These are phyloP conservation scores for Piscicola geometra DNA, from an alignment of 2,888 invertebrate species.

Conservation along the genomic window DNA sequence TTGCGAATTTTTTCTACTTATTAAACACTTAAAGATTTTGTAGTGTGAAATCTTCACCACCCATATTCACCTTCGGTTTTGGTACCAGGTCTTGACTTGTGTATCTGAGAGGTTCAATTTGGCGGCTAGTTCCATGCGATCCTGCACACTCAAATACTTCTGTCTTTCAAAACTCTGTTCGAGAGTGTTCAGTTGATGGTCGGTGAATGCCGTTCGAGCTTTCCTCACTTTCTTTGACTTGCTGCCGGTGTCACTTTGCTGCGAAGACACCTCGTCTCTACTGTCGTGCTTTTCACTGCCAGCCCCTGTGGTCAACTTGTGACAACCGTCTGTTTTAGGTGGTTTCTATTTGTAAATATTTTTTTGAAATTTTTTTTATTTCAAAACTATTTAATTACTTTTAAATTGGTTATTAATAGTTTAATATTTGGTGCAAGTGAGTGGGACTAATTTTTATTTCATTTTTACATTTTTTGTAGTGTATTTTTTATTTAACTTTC, in stretches of 20 bases:
- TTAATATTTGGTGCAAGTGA: too few relatives aligned
- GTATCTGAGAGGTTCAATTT: constrained; percentile 91
- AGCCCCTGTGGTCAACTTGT: not conserved
- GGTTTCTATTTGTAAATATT: too few relatives aligned
- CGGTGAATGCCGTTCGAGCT: constrained; percentile 95
- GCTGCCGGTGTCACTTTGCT: constrained; percentile 6
- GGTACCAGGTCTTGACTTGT: constrained; percentile 99
- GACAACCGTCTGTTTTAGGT: constrained; percentile 11
- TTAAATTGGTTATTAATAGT: too few relatives aligned
- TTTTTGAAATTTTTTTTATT: too few relatives aligned
- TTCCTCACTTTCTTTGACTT: constrained; percentile 81
- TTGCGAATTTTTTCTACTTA: too few relatives aligned
- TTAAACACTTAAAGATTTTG: too few relatives aligned
- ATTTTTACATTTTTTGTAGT: too few relatives aligned
- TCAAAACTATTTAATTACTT: too few relatives aligned
- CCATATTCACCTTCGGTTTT: constrained; percentile 75
- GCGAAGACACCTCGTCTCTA: constrained; percentile 3
- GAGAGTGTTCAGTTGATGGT: constrained; percentile 83
- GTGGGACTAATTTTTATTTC: too few relatives aligned
- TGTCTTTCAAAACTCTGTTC: constrained; percentile 95
- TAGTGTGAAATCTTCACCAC: too few relatives aligned
- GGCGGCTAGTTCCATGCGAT: constrained; percentile 93
- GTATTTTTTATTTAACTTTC: too few relatives aligned
- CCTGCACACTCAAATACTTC: constrained; percentile 72
- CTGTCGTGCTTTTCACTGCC: not conserved